Evolutionary conservation across 1,140 invertebrate genomes (phyloP).

Genomic region (Drosophila carrolli): DNA sequence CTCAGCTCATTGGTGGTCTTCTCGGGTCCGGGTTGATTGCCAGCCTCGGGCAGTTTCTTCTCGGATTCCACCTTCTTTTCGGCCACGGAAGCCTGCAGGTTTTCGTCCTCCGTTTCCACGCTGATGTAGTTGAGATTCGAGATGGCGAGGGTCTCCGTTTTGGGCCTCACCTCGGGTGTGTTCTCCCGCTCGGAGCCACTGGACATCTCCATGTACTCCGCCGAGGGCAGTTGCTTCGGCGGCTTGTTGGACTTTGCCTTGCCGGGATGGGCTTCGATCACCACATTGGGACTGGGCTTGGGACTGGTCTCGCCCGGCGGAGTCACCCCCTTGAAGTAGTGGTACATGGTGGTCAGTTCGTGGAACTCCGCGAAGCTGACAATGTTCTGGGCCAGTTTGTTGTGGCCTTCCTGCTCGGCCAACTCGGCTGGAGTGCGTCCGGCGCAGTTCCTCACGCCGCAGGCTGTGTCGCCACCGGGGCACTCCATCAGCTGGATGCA

Average conservation of each 20-base stretch:
- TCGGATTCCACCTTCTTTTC: constrained; percentile 75
- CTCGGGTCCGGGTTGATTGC: constrained; percentile 43
- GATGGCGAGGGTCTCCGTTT: constrained; percentile 75
- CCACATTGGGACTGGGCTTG: constrained; percentile 49
- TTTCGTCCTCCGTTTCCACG: constrained; percentile 79
- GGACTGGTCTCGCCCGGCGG: constrained; percentile 48
- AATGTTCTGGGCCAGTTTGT: constrained; percentile 89
- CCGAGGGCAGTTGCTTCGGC: constrained; percentile 58
- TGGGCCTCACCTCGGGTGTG: constrained; percentile 65
- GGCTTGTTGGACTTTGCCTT: constrained; percentile 53
- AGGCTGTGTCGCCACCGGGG: constrained; percentile 92
- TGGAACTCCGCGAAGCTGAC: constrained; percentile 92
- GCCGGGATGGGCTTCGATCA: constrained; percentile 66
- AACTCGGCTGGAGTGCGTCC: constrained; percentile 92
- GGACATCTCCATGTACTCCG: constrained; percentile 84
- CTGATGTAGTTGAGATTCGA: constrained; percentile 84
- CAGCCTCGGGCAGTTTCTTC: constrained; percentile 60
- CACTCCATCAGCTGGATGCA: constrained; percentile 93
- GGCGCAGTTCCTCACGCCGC: constrained; percentile 91
- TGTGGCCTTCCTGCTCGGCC: constrained; percentile 90
- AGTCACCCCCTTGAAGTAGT: constrained; percentile 92
- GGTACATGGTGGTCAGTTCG: constrained; percentile 93
- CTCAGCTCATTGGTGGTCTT: constrained; percentile 78
- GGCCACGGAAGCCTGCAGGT: constrained; percentile 64
- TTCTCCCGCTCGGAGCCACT: constrained; percentile 81